phyloP scores from a whole-genome alignment of 2,888 invertebrate genomes.

The Eulithis testata region DNA sequence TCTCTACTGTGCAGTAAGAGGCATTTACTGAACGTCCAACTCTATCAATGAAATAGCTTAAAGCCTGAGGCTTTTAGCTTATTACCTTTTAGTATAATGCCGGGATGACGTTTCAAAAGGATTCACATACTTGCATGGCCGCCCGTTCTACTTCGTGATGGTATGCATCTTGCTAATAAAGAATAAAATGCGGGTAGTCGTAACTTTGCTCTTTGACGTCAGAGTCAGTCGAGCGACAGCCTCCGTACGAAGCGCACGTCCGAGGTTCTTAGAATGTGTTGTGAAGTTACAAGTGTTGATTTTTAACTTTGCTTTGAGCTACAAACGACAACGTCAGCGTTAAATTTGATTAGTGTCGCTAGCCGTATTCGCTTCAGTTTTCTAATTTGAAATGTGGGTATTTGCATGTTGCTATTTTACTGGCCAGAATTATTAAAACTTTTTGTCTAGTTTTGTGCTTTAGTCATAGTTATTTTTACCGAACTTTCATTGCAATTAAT shows the following conservation, averaged over 20 bases:
- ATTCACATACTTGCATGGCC: slow-evolving; percentile 56
- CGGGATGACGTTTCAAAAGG: slow-evolving; percentile 50
- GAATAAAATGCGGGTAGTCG: slow-evolving; percentile 51
- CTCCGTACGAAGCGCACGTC: slow-evolving; percentile 44
- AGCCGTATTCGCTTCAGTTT: slow-evolving; percentile 28
- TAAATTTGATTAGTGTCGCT: slow-evolving; percentile 33
- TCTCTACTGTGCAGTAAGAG: slow-evolving; percentile 13
- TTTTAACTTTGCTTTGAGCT: slow-evolving; percentile 24
- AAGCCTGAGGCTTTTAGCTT: slow-evolving; percentile 36
- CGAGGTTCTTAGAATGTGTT: slow-evolving; percentile 39
- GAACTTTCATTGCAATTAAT: too few relatives aligned
- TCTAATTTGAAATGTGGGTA: too few relatives aligned
- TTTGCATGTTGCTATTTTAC: too few relatives aligned
- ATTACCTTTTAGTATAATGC: slow-evolving; percentile 65
- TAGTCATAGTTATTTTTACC: too few relatives aligned
- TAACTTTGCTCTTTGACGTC: slow-evolving; percentile 39
- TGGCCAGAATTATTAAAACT: too few relatives aligned
- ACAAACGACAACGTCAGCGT: slow-evolving; percentile 6
- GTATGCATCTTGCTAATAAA: slow-evolving; percentile 52
- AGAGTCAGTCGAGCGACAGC: slow-evolving; percentile 49
- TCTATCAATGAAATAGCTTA: slow-evolving; percentile 41
- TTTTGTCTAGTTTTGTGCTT: too few relatives aligned
- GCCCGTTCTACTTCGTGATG: slow-evolving; percentile 53
- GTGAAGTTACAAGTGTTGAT: slow-evolving; percentile 14
- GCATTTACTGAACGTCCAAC: slow-evolving; percentile 37